Base-by-base conservation (phyloP, 2,797 vertebrate species). In the Salmo trutta region DNA sequence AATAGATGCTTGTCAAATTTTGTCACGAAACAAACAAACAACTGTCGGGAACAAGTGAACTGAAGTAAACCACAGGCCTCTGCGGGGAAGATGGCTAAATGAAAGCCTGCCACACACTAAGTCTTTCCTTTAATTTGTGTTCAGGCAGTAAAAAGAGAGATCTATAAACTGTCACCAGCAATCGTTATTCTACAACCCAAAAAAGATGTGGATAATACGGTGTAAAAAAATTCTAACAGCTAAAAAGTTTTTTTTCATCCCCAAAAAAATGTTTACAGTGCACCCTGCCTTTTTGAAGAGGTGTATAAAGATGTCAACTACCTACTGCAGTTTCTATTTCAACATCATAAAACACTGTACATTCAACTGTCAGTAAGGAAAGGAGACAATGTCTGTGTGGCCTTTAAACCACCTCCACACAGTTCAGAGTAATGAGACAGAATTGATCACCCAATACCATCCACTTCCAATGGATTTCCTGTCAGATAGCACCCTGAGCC, bases 381-480 rank as follows among this genome's bases (percentile, higher is more conserved):
- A 47, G 10, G 41, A 47, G 5, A 6, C 33, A 33, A 33, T 21
- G 41, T 24, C 69, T 47, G 36, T 52, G 69, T 71, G 69, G 69
- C 41, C 33, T 71, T 71, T 41, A 41, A 41, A 19, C 4, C 53
- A 77, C 33, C 12, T 29, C 6, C 78, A 47, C n/a, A 10, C 72
- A 36, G 64, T 74, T 52, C 29, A 24, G 82, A 85, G 79, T 83
- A 86, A 82, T 74, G 67, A 86, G 72, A 0, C 10, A 75, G 72
- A 80, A 87, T 84, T 83, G 82, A 85, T 81, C 77, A 82, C 86
- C 82, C 73, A 85, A 64, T 41, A 51, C 19, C 81, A 80, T 84
- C 12, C n/a, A 27, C 54, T 64, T 82, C 73, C 75, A 53, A 54
- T 47, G 67, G 72, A 78, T 65, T 77, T 82, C 81, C 73, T 78